Base-by-base conservation (phyloP, 2,113 vertebrate species). In the Dasyurus viverrinus region DNA sequence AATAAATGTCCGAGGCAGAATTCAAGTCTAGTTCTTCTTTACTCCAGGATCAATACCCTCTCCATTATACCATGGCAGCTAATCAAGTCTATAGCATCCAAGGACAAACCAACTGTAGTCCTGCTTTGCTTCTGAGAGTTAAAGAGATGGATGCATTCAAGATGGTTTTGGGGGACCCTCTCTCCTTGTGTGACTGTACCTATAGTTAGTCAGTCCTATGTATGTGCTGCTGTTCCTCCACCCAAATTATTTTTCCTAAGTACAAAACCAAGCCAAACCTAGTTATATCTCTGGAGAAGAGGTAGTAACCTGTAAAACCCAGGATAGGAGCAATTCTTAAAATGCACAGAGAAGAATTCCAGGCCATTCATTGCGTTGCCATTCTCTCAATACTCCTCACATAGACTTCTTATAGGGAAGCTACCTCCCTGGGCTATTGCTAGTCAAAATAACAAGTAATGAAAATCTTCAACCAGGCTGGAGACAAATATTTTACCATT, bases 401-500 rank as follows among this genome's bases (percentile, higher is more conserved):
- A 36, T 19, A 48, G 89, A 47, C 23, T 96, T 52, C 53, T 89
- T 42, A 50, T 89, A 90, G 24, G 23, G 76, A 84, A 92, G 89
- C 54, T 42, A 8, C 53, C 93, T 26, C 54, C 52, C 19, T 91
- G 57, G 54, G 91, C 89, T 54, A 26, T 54, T 0, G 8, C 48
- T 91, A 25, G 47, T 93, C 92, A 93, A 9, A 92, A 23, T 89
- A 84, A 95, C 93, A 94, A 94, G 53, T 54, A 96, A 47, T 48
- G 68, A 93, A 93, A 95, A 94, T 95, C 95, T 54, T 95, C 54
- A n/a, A 54, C 91, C 57, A 89, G 26, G 55, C 2, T 91, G 55
- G n/a, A 93, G 50, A 76, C 76, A 91, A 97, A 93, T 94, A 96
- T 91, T 97, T 96, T 60, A 92, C 92, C 89, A 57, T 24, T 46